Evolutionary conservation across 2,888 invertebrate species (phyloP).

Genomic region (Tenthredo livida): DNA sequence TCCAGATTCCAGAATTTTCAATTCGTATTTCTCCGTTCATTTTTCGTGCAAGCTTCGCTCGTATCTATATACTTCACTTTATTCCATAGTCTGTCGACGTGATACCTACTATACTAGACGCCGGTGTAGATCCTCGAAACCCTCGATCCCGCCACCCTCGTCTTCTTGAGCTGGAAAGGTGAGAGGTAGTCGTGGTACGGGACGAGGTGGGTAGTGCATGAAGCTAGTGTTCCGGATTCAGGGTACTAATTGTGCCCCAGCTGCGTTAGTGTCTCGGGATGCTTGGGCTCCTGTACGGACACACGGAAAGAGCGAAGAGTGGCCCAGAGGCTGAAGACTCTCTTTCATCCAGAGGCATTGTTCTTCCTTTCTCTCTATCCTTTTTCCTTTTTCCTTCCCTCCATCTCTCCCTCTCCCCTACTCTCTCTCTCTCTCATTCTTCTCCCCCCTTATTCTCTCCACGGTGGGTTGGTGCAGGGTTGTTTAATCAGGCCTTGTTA

Average conservation of each 20-base stretch:
- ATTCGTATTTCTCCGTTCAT: neutral
- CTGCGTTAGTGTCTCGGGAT: neutral
- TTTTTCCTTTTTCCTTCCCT: neutral
- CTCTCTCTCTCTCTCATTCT: neutral
- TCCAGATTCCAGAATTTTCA: too few species aligned
- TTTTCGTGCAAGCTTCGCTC: neutral
- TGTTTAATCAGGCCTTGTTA: constrained; percentile 43
- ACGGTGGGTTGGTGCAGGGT: neutral
- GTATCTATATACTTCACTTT: neutral
- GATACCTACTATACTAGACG: neutral
- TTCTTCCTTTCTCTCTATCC: constrained; percentile 6
- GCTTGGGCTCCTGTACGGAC: constrained; percentile 17
- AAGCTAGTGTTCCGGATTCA: constrained; percentile 40
- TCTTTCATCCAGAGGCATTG: constrained; percentile 45
- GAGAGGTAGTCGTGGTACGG: neutral
- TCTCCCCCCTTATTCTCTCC: neutral
- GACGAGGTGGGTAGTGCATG: constrained; percentile 19
- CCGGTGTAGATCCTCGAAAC: constrained; percentile 8
- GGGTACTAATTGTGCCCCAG: constrained; percentile 36
- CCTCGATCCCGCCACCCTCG: constrained; percentile 25
- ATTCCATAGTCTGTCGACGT: neutral
- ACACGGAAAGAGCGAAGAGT: constrained; percentile 13
- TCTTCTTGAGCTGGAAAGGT: neutral
- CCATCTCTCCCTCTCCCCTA: neutral
- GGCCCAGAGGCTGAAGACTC: constrained; percentile 43